Base-by-base conservation (phyloP, 2,113 vertebrate species). In the Epinephelus lanceolatus region DNA sequence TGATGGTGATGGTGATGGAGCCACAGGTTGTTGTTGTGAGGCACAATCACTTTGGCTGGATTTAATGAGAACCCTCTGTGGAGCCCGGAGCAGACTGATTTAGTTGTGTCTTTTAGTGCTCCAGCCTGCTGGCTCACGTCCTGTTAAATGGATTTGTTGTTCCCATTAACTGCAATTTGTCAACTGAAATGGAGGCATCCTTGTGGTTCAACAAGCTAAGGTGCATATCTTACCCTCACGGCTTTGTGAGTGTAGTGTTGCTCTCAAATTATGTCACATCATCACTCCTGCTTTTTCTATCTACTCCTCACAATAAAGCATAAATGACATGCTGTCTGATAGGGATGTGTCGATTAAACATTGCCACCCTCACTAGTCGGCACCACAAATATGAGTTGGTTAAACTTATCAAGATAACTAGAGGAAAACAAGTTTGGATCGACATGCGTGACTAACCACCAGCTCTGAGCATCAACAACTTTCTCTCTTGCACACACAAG, bases 131-230 rank as follows among this genome's bases (percentile, higher is more conserved):
- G 71, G 75, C 74, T 76, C 55, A 68, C 45, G 40, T 81, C 78
- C 23, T 78, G 71, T 86, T 86, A 84, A 88, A 86, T 78, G 15
- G 63, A 81, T 80, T 71, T 82, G 78, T 90, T 86, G 80, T 84
- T 83, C 75, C 78, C 75, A 62, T 91, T 81, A 90, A 83, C 49
- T 1, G 10, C 67, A 83, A 82, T 92, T 85, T 89, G 78, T 91
- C 72, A 59, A 59, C 42, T 56, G 37, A 84, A 90, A 37, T 71
- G 47, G 69, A 71, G 30, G 51, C 69, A 67, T 80, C 71, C 76
- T 69, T 23, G 73, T 72, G 30, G 42, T 71, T 84, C 67, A 74
- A 75, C 71, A 45, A 61, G 60, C 52, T 12, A 60, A 74, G 85
- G 25, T 71, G 53, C 51, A 55, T 62, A 19, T 40, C 15, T 71